Base-by-base conservation (phyloP, 1,140 invertebrate genomes). In the Apis florea region DNA sequence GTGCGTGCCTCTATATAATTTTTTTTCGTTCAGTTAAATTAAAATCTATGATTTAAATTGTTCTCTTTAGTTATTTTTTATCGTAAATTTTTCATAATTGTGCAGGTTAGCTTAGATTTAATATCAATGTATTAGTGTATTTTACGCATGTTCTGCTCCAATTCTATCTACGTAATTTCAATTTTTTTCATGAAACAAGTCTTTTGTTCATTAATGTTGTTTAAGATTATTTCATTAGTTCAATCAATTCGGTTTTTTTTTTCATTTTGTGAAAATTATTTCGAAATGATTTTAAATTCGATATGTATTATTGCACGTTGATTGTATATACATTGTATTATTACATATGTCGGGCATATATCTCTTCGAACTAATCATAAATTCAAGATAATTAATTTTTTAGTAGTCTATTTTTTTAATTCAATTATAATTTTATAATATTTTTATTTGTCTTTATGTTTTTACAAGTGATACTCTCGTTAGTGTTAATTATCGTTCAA, bases 91-190 rank as follows among this genome's bases (percentile, higher is more conserved):
- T 10, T 21, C 31, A 31, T 74, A 67, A 58, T 67, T 47, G 68
- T 83, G 67, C 81, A 83, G 81, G 81, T 83, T 83, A 83, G 81
- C 67, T 83, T 58, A 15, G 9, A 19, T 75, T 71, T 77, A 78
- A 59, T 78, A 68, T 77, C 75, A 78, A 24, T 53, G 67, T 64
- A 77, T 61, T 64, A 9, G 51, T 54, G 66, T 49, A 76, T 49
- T 77, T 68, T 15, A 77, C 74, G 67, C 71, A 64, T 82, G 73
- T 68, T 54, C 66, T 74, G 17, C 58, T 56, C 56, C n/a, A 51
- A 51, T 13, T 76, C 66, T 53, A 61, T 61, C 3, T 67, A 53
- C 53, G 63, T 75, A 61, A 76, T 69, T 76, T 69, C 51, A 19
- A 19, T 53, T 54, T 63, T 61, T 68, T 71, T 58, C 59, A 24